phyloP scores from a whole-genome alignment of 1,140 invertebrate genomes.

The Drosophila virilis region DNA sequence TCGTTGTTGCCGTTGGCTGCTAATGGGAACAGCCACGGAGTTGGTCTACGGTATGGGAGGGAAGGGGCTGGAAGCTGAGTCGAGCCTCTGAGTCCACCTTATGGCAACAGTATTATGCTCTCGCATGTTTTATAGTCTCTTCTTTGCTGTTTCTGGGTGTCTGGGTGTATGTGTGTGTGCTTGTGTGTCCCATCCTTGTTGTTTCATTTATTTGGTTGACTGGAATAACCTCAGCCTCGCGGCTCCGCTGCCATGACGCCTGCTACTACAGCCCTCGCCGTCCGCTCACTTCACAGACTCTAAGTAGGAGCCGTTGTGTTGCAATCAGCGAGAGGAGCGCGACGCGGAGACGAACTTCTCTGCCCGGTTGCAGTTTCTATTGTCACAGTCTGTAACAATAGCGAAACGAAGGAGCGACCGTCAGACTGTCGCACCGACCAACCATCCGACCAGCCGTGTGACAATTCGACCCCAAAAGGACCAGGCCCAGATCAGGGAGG shows the following conservation, averaged over 20 bases:
- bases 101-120: conserved; percentile 63
- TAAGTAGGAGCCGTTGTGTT: conserved; percentile 37
- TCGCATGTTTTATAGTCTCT: conserved; percentile 74
- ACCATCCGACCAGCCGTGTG: conserved; percentile 54
- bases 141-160: conserved; percentile 23
- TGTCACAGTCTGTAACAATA: conserved; percentile 77
- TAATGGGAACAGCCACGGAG: conserved; percentile 39
- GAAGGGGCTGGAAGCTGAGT: conserved; percentile 1
- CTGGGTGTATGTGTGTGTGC: conserved; percentile 28
- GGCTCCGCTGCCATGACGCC: conserved; percentile 32
- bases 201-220: conserved; percentile 81
- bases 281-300: not conserved
- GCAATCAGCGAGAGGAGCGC: not conserved
- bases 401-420: conserved; percentile 40
- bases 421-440: conserved; percentile 5
- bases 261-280: not conserved
- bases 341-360: conserved; percentile 2
- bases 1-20: conserved; percentile 34
- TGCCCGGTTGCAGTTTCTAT: conserved; percentile 54
- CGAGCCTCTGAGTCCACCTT: conserved; percentile 34
- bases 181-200: conserved; percentile 61
- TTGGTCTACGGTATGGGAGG: not conserved
- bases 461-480: conserved; percentile 73
- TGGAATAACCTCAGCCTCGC: conserved; percentile 74
- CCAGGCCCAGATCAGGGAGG: conserved; percentile 15